Base-by-base conservation (phyloP, 2,797 vertebrate genomes). In the Platalea minor region DNA sequence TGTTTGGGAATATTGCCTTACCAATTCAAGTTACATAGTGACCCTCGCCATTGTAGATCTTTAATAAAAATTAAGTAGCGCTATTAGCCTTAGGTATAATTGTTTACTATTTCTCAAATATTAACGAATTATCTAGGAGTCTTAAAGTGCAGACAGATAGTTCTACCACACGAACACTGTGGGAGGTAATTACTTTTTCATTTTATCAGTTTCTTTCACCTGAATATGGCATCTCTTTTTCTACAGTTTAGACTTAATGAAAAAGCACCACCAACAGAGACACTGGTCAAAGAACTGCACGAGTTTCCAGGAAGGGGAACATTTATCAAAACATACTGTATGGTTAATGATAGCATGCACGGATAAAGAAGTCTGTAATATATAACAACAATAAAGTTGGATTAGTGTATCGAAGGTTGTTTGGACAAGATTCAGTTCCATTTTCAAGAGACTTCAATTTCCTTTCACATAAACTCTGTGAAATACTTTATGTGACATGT, bases 361-460 rank as follows among this genome's bases (percentile, higher is more conserved):
- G 65, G 95, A 95, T 96, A 96, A 97, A 98, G 97, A 98, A 97
- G 98, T 94, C 98, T 97, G 93, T 98, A 98, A 97, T 96, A 93
- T 97, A 98, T 98, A 98, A 98, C 98, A 99, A 98, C 98, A 98
- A 97, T 98, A 98, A 98, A 96, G 98, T 94, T 95, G 80, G 45
- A 95, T 96, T 94, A 95, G 91, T 93, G 68, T 96, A 97, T 96
- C 26, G n/a, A 92, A 96, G 93, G 94, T 98, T 98, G 98, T 99
- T 99, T 99, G 97, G 97, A 98, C 94, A 98, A 97, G 98, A 98
- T 97, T 98, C 98, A 93, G 95, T 97, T 98, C 98, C 98, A 98
- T 98, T 98, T 98, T 96, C 97, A 97, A 97, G 89, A 96, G 97
- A 98, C 97, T 98, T 98, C 96, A 98, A 96, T 97, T 98, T 98